A percentile compares a stretch with the other conserved stretches of the same genome.
Conservation (phyloP, 2,113 vertebrate genomes). For the Pelodiscus sinensis region DNA sequence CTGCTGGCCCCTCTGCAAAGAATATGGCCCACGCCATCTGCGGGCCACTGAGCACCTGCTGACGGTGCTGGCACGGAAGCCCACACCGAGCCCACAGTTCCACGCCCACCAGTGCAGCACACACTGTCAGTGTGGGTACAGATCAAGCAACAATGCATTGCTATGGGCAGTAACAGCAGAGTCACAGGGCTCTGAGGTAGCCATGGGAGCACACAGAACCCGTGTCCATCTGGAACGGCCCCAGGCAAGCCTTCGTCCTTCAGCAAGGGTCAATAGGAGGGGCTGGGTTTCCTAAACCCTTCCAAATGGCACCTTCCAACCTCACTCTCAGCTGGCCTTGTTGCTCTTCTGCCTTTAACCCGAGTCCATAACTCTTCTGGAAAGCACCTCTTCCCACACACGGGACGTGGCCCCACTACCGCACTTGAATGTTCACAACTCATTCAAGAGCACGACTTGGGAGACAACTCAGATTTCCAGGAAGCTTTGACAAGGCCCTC, state of each 20-base stretch:
- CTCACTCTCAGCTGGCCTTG: background rate
- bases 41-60: background rate
- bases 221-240: background rate
- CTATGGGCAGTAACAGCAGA: background rate
- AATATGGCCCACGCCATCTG: rapidly evolving
- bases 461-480: no score
- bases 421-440: background rate
- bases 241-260: background rate
- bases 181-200: background rate
- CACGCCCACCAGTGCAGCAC: background rate
- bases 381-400: background rate
- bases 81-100: background rate
- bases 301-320: background rate
- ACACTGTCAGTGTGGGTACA: background rate
- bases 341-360: background rate
- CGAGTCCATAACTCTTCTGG: background rate
- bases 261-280: background rate
- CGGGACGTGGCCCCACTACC: background rate
- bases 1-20: background rate
- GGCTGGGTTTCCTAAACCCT: background rate
- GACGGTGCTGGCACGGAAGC: rapidly evolving
- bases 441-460: background rate
- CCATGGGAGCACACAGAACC: background rate
- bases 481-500: no score
- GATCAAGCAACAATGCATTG: background rate